Base-by-base conservation (phyloP, 2,888 invertebrate species). In the Dasypogon diadema region DNA sequence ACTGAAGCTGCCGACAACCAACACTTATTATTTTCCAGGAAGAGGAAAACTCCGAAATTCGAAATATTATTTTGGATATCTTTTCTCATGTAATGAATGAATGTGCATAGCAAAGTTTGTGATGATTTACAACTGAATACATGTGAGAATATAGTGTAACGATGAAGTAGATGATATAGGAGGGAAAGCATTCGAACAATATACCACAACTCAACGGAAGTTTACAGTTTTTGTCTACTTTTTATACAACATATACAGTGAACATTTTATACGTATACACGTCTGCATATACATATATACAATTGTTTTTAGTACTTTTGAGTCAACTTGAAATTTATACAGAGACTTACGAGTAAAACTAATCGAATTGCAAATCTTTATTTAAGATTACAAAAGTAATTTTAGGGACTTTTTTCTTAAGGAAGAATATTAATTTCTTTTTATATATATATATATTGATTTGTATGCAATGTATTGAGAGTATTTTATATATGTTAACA, bases 401-500 rank as follows among this genome's bases (percentile, higher is more conserved):
- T 22, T 3, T 26, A 26, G 56, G 26, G 14, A 56, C 14, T 26
- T 1, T 21, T 18, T 54, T 54, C 18, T 18, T 24, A 68, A 22
- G 24, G 16, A 63, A 37, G 16, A 63, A 54, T 3, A 21, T 54
- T 16, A 12, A 14, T 70, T 54, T 70, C 46, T 70, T 70, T 30
- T n/a, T n/a, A n/a, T n/a, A n/a, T 70, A 34, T 65, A 48, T 24
- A 22, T 22, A 30, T 24, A 70, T 70, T 70, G 16, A 16, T 51
- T 68, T 46, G 30, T 68, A 70, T 34, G 30, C 70, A 18, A 70
- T 54, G n/a, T 70, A 54, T 70, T 54, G 18, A 54, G 21, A 70
- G 54, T 54, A 54, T 70, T 70, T 70, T 70, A 70, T 70, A 70
- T 34, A 34, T 74, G 74, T 74, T 74, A 46, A 48, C 30, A 74